Base-by-base conservation (phyloP, 2,888 invertebrate species). In the Stenichneumon culpator region DNA sequence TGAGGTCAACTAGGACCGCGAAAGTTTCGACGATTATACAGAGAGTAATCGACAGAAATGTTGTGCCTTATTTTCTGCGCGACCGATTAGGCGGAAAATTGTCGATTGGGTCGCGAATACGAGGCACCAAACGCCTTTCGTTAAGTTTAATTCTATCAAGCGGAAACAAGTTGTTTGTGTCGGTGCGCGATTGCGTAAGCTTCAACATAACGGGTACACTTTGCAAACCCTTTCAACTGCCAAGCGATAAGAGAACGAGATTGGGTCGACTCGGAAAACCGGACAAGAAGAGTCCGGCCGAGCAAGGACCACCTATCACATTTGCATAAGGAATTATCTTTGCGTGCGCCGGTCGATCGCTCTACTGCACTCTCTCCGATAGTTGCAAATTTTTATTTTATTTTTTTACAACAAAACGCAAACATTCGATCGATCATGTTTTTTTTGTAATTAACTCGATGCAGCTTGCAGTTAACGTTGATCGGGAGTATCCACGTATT, bases 151-250 rank as follows among this genome's bases (percentile, higher is more conserved):
- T 3, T 39, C 22, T 39, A 14, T n/a, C 19, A n/a, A 68, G 52
- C 36, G 70, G 47, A 69, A 65, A 79, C 80, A 11, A 73, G 78
- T 68, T 80, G 77, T 39, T 50, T 22, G 52, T 60, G 16, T 32
- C 73, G 73, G 67, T 65, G 73, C 50, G 28, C 44, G 73, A 44
- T 81, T 81, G 78, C 84, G 25, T 73, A 81, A 84, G 84, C 25
- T 50, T 36, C 9, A 57, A 22, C 73, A 81, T 72, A 84, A 84
- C 84, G 77, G 73, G 77, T 78, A 63, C 25, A 57, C 14, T 36
- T 67, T 57, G 57, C 47, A 25, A 68, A 84, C 73, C 84, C 84
- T 84, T 84, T 84, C 81, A 73, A 84, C 78, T 69, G 81, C 81
- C 65, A 47, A 78, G 73, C 77, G 84, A 84, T 84, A 84, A 84